Conservation (phyloP, 2,888 invertebrate species). For the Caenorhabditis sp. region DNA sequence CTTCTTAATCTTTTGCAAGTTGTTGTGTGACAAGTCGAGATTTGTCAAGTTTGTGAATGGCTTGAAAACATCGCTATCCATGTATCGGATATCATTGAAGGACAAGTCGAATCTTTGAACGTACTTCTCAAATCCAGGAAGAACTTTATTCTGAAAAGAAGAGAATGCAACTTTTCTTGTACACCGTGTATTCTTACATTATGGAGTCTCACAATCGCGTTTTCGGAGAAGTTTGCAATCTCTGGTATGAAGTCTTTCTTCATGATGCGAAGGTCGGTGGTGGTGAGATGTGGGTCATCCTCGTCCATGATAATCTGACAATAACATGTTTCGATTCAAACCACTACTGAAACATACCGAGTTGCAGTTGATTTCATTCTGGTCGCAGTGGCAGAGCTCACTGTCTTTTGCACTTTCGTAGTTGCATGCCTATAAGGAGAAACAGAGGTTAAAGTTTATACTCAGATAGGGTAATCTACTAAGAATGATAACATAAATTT, state of each 20-base stretch:
- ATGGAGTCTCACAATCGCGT: slow-evolving; percentile 52
- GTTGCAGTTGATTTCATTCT: slow-evolving; percentile 60
- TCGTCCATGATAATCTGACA: slow-evolving; percentile 43
- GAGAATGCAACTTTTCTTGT: background rate
- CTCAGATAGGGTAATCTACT: too few species aligned
- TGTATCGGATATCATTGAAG: slow-evolving; percentile 60
- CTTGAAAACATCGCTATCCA: slow-evolving; percentile 62
- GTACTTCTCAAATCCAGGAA: slow-evolving; percentile 59
- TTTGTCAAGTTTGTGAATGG: slow-evolving; percentile 59
- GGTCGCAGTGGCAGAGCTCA: slow-evolving; percentile 64
- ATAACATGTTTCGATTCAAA: background rate
- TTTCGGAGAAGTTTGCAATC: slow-evolving; percentile 61
- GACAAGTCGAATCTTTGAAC: slow-evolving; percentile 55
- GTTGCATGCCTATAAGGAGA: slow-evolving; percentile 44
- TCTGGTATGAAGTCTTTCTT: slow-evolving; percentile 56
- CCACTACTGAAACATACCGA: slow-evolving; percentile 4
- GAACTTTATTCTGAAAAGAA: slow-evolving; percentile 64
- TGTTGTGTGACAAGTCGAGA: slow-evolving; percentile 63
- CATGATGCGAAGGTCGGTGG: slow-evolving; percentile 36
- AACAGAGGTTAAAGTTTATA: background rate
- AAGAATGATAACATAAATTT: too few species aligned
- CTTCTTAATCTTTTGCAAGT: slow-evolving; percentile 60
- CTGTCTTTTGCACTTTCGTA: slow-evolving; percentile 9
- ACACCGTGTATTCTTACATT: too few species aligned
- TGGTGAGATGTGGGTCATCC: slow-evolving; percentile 38